These are phyloP conservation scores for Tylochromis polylepis DNA, from an alignment of 2,113 vertebrate genomes.

Conservation along the genomic window DNA sequence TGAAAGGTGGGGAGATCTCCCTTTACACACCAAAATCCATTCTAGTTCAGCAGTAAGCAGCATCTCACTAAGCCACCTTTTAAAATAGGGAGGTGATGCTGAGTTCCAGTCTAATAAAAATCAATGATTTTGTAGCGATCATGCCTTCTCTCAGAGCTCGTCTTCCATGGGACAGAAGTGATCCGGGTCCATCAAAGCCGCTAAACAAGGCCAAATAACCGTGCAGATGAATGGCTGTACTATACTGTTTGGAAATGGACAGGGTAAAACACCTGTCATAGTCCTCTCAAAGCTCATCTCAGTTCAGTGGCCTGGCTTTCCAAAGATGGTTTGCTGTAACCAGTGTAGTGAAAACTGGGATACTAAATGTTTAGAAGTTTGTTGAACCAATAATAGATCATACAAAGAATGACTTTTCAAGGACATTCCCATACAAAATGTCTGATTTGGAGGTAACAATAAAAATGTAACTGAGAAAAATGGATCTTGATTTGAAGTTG, in stretches of 20 bases:
- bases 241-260: background rate
- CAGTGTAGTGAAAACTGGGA: background rate
- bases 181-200: background rate
- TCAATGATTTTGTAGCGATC: background rate
- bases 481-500: background rate
- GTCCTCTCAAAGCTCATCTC: background rate
- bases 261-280: no score
- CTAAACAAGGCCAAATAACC: no score
- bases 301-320: background rate
- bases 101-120: accelerated
- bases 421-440: background rate
- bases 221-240: no score
- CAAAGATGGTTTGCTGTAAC: background rate
- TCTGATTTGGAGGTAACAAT: background rate
- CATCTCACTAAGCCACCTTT: background rate
- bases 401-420: background rate
- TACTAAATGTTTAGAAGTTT: background rate
- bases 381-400: background rate
- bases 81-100: background rate
- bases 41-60: background rate
- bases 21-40: background rate
- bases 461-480: background rate
- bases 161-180: background rate
- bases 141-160: background rate
- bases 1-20: background rate